These are phyloP conservation scores for Gyps fulvus DNA, from an alignment of 2,113 vertebrate species.

Conservation along the genomic window DNA sequence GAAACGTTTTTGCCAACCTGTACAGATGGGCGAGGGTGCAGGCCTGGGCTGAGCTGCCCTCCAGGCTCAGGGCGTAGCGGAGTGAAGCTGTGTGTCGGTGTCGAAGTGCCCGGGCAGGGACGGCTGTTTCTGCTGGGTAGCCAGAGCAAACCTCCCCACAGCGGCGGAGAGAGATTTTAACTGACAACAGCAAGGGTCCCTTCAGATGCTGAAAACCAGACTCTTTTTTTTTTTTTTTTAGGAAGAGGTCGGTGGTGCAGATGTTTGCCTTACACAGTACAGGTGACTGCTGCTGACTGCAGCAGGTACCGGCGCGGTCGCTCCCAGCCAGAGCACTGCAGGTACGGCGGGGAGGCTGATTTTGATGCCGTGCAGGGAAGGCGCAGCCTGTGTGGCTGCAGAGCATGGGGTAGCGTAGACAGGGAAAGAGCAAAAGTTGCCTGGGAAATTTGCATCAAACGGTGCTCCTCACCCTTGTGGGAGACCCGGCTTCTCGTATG, in stretches of 20 bases:
- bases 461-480: background rate
- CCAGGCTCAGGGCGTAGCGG: accelerated
- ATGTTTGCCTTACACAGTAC: background rate
- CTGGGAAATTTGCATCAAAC: accelerated
- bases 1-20: background rate
- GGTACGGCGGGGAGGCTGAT: background rate
- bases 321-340: background rate
- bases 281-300: background rate
- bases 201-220: background rate
- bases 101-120: background rate
- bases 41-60: background rate
- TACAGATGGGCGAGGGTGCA: accelerated
- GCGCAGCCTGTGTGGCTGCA: background rate
- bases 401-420: background rate
- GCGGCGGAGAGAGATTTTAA: background rate
- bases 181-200: background rate
- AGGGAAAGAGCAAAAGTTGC: background rate
- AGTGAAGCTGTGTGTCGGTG: background rate
- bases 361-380: background rate
- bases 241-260: background rate
- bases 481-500: accelerated
- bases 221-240: too few relatives aligned
- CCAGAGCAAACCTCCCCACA: background rate
- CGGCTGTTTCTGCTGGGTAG: background rate
- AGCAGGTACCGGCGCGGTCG: background rate